Conservation (phyloP, 2,113 vertebrate genomes). For the Lanius collurio region DNA sequence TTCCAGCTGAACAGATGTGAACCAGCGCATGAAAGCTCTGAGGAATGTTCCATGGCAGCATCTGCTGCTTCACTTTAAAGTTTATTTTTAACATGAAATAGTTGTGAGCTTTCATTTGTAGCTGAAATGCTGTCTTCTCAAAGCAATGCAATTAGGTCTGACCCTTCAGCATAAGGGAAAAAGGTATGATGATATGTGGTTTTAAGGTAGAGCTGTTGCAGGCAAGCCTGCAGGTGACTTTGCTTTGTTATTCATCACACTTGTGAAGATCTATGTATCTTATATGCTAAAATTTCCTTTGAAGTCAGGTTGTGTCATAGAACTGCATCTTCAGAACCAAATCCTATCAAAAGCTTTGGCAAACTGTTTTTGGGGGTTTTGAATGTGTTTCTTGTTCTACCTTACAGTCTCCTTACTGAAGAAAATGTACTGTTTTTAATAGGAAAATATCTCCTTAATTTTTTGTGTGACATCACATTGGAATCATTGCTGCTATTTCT, state of each 20-base stretch:
- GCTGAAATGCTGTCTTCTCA: not conserved
- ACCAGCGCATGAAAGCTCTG: not conserved
- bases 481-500: not conserved
- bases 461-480: not conserved
- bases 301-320: not conserved
- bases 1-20: constrained; percentile 31
- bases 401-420: not conserved
- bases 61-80: constrained; percentile 29
- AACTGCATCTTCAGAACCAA: not conserved
- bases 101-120: not conserved
- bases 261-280: not conserved
- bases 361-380: not conserved
- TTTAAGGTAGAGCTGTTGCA: not conserved
- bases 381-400: not conserved
- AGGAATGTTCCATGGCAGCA: constrained; percentile 25
- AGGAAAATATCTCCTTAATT: not conserved
- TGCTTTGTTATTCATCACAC: not conserved
- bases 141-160: not conserved
- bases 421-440: not conserved
- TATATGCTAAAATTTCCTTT: not conserved
- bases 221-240: not conserved
- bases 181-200: accelerated
- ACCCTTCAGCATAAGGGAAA: not conserved
- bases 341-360: not conserved
- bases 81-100: constrained; percentile 36